Evolutionary conservation across 2,797 vertebrate species (phyloP), one percentile per base, ranked within the genome.

Genomic region (Crypturellus tataupa): DNA sequence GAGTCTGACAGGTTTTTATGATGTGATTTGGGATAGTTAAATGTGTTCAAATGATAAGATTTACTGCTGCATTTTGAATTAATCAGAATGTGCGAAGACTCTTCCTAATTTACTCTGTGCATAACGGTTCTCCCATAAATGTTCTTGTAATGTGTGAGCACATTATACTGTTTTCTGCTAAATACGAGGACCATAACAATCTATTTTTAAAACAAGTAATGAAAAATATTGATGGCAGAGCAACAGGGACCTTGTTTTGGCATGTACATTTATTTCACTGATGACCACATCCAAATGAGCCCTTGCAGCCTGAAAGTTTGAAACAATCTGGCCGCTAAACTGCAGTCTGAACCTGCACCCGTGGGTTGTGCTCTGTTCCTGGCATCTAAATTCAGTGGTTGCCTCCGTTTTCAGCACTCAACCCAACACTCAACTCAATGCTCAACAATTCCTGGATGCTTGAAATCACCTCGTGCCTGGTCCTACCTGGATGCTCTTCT

Each of bases 101-200:
- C 80, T 90, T 90, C 91, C 91, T 94, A 95, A 95, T 94, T 94
- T 94, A 85, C 88, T 91, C 86, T 7, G 9, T 1, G 62, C 69
- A 31, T 95, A 94, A 94, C 93, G 79, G 81, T 65, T 91, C 85
- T 91, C 91, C 91, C 92, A 68, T 92, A 95, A 97, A 94, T 60
- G 92, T 94, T 96, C 93, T 89, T 90, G 91, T 94, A 95, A 96
- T 95, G 60, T 87, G 87, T 78, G 92, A 96, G 12, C 92, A 89
- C 93, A 95, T 96, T 95, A 95, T 78, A n/a, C 83, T 80, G 73
- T 87, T 91, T 95, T 93, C 95, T 94, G 86, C 94, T 94, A 95
- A 95, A 94, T 95, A 94, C 95, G 89, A 96, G 94, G 93, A 94
- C 89, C 92, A 93, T 94, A 96, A 93, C 90, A 82, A 96, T 96